These are phyloP conservation scores for Siniperca scherzeri DNA, from an alignment of 2,797 vertebrate species.

Conservation along the genomic window DNA sequence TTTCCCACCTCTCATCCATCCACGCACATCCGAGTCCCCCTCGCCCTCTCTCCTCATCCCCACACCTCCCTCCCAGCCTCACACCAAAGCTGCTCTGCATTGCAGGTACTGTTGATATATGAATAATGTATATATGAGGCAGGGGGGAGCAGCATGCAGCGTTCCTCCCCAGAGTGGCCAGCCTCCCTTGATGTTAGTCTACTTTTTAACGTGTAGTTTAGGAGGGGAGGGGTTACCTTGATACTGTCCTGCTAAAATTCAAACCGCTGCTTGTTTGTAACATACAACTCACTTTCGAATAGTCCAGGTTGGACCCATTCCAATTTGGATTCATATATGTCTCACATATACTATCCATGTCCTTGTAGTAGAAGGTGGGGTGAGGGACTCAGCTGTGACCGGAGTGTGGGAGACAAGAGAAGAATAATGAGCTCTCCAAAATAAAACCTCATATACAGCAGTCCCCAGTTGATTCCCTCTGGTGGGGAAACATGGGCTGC, in stretches of 20 bases:
- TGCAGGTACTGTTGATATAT: conserved; percentile 78
- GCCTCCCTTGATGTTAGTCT: conserved; percentile 25
- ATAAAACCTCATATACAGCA: conserved; percentile 26
- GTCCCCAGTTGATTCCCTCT: conserved; percentile 33
- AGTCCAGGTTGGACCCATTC: background rate
- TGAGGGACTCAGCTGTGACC: conserved; percentile 6
- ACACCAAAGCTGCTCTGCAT: conserved; percentile 70
- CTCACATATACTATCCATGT: background rate
- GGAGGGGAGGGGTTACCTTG: background rate
- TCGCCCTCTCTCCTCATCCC: conserved; percentile 24
- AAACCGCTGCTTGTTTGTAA: background rate
- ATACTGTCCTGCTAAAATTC: conserved; percentile 14
- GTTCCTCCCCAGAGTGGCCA: conserved; percentile 37
- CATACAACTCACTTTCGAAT: conserved; percentile 8
- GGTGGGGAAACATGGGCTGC: conserved; percentile 27
- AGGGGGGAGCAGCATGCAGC: conserved; percentile 29
- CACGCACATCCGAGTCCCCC: conserved; percentile 27
- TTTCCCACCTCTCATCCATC: conserved; percentile 69
- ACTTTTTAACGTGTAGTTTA: conserved; percentile 22
- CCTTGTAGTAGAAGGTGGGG: background rate
- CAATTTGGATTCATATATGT: background rate
- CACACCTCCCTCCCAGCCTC: conserved; percentile 36
- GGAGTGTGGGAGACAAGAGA: conserved; percentile 18
- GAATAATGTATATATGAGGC: conserved; percentile 78
- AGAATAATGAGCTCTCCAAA: conserved; percentile 44